phyloP scores from a whole-genome alignment of 2,888 invertebrate genomes.

The Caenorhabditis doughertyi region DNA sequence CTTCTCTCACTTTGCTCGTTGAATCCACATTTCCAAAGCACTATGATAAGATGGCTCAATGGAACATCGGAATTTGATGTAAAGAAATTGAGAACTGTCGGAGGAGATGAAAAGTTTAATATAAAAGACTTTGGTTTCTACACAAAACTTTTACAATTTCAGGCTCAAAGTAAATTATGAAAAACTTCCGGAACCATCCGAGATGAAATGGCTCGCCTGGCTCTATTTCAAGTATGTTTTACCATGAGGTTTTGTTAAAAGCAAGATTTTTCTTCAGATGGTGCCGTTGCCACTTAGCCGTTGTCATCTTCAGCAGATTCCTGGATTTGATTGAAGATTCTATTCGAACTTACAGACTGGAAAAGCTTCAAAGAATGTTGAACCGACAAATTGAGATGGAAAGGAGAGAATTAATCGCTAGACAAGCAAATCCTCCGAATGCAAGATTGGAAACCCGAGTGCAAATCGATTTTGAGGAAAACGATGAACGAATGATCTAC shows the following conservation, averaged over 20 bases:
- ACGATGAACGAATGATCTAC: not conserved
- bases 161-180: slow-evolving; percentile 28
- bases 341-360: not conserved
- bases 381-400: not conserved
- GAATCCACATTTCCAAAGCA: slow-evolving; percentile 24
- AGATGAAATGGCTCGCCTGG: slow-evolving; percentile 4
- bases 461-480: not conserved
- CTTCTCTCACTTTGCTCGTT: slow-evolving; percentile 25
- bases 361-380: not conserved
- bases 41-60: slow-evolving; percentile 33
- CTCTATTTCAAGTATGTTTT: slow-evolving; percentile 28
- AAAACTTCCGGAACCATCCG: slow-evolving; percentile 10
- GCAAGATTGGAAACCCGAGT: not conserved
- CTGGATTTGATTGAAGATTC: not conserved
- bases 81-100: slow-evolving; percentile 8
- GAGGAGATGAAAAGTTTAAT: slow-evolving; percentile 23
- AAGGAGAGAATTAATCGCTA: not conserved
- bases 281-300: slow-evolving; percentile 13
- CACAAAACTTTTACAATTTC: not conserved
- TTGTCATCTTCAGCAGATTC: slow-evolving; percentile 3
- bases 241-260: not conserved
- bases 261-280: slow-evolving; percentile 9
- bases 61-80: slow-evolving; percentile 15
- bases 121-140: not conserved
- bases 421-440: not conserved